These are phyloP conservation scores for Parnassius glacialis DNA, from an alignment of 2,888 invertebrate species.

Conservation along the genomic window DNA sequence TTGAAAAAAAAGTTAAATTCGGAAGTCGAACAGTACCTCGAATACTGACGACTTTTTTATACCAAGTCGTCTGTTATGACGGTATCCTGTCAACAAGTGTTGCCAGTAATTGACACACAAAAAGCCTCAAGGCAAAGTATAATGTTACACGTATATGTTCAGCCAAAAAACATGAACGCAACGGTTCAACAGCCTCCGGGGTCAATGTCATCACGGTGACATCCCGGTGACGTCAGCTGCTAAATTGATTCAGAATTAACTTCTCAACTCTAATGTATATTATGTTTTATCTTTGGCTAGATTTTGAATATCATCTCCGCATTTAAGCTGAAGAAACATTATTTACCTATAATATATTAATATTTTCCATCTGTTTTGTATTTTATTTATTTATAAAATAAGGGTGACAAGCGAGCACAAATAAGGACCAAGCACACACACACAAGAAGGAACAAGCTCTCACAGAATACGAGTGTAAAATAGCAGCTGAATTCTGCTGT, in stretches of 20 bases:
- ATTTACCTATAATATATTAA: too few relatives aligned
- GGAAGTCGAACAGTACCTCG: background rate
- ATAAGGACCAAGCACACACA: too few relatives aligned
- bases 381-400: too few relatives aligned
- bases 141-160: conserved; percentile 23
- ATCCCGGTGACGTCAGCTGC: conserved; percentile 29
- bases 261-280: background rate
- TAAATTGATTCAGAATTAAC: conserved; percentile 18
- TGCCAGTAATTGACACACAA: conserved; percentile 18
- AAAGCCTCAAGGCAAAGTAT: conserved; percentile 15
- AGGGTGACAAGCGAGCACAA: too few relatives aligned
- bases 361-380: too few relatives aligned
- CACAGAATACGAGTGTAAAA: too few relatives aligned
- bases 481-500: too few relatives aligned
- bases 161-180: conserved; percentile 21
- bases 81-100: conserved; percentile 21
- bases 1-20: background rate
- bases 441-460: too few relatives aligned
- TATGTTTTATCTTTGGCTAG: too few relatives aligned
- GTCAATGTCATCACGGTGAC: conserved; percentile 39
- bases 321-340: too few relatives aligned
- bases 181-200: conserved; percentile 42
- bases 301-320: too few relatives aligned
- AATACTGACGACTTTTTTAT: conserved; percentile 3
- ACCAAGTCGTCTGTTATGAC: conserved; percentile 20